These are phyloP conservation scores for Caretta caretta DNA, from an alignment of 2,113 vertebrate species.

Conservation along the genomic window DNA sequence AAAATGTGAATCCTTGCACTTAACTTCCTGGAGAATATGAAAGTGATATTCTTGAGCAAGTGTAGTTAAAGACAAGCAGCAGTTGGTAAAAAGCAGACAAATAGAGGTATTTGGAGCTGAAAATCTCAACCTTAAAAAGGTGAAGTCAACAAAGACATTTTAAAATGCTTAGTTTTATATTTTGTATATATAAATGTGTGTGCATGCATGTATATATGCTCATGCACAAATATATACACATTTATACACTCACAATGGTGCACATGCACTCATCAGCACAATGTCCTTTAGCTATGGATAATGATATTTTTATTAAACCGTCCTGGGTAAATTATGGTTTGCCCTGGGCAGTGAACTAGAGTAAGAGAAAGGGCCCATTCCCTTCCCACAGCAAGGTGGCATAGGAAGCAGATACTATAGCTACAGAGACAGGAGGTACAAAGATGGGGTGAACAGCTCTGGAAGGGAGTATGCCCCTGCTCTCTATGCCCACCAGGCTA, in stretches of 20 bases:
- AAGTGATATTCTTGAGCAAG: neutral
- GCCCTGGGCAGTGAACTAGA: neutral
- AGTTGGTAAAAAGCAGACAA: neutral
- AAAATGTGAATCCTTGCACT: neutral
- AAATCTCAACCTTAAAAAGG: neutral
- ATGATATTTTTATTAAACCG: neutral
- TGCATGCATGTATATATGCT: neutral
- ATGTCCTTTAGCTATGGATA: neutral
- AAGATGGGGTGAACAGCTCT: rapidly evolving
- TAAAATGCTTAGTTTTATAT: neutral
- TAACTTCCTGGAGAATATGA: neutral
- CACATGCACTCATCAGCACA: neutral
- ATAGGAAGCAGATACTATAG: neutral
- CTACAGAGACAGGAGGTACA: neutral
- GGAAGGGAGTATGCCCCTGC: rapidly evolving
- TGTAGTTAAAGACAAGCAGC: neutral
- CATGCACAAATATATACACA: no score
- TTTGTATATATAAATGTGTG: neutral
- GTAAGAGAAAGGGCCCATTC: neutral
- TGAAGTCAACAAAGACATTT: neutral
- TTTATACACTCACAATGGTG: neutral
- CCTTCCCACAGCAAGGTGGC: neutral
- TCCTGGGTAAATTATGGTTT: neutral
- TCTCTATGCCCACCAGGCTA: rapidly evolving
- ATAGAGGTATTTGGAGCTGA: neutral